Evolutionary conservation across 1,140 invertebrate species (phyloP).

Genomic region (Telenomus remus): DNA sequence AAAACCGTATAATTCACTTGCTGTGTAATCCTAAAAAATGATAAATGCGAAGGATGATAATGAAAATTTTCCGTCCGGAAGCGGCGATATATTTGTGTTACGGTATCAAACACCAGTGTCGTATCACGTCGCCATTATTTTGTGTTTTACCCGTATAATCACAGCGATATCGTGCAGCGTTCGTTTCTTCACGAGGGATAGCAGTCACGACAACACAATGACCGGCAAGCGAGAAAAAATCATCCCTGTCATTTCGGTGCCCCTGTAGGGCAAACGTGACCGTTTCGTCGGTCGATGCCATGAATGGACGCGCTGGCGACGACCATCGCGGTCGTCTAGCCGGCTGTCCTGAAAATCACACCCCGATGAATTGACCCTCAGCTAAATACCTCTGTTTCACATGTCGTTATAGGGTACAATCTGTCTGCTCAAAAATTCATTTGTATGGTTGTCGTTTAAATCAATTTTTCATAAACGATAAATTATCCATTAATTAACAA

Average conservation of each 20-base stretch:
- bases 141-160: constrained; percentile 46
- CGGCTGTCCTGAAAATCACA: constrained; percentile 67
- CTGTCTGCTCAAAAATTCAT: constrained; percentile 24
- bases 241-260: constrained; percentile 56
- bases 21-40: constrained; percentile 6
- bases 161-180: constrained; percentile 33
- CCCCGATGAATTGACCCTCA: constrained; percentile 72
- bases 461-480: not conserved
- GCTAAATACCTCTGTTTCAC: constrained; percentile 74
- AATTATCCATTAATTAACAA: not conserved
- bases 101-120: constrained; percentile 28
- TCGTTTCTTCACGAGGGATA: constrained; percentile 54
- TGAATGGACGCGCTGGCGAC: constrained; percentile 47
- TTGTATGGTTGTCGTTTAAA: not conserved
- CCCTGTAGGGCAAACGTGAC: constrained; percentile 44
- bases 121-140: constrained; percentile 43
- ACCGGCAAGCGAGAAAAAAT: constrained; percentile 59
- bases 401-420: constrained; percentile 55
- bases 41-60: constrained; percentile 27
- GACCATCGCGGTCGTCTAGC: constrained; percentile 52
- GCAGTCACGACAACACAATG: constrained; percentile 59
- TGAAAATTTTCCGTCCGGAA: constrained; percentile 38
- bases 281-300: constrained; percentile 31
- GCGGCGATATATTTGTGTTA: constrained; percentile 22
- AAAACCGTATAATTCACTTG: too few relatives aligned